Percentiles rank a stretch among this genome's conserved stretches.
Conservation (phyloP, 2,797 vertebrate genomes). For the Silurus aristotelis region DNA sequence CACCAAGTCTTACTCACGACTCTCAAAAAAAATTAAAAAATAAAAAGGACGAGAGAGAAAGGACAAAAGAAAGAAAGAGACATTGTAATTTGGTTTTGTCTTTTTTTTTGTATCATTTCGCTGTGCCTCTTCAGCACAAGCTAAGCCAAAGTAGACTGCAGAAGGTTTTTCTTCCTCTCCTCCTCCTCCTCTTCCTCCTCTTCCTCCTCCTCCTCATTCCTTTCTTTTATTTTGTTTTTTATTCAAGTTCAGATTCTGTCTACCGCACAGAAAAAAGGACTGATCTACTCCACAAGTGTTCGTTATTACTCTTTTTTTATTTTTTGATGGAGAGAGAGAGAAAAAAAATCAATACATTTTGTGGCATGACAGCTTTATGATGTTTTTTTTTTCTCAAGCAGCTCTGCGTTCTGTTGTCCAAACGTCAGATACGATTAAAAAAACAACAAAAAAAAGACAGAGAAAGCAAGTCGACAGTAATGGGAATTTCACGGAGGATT, state of each 20-base stretch:
- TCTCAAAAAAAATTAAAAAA: neutral
- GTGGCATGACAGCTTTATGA: conserved; percentile 55
- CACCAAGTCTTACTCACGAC: conserved; percentile 2
- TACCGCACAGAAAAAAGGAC: conserved; percentile 63
- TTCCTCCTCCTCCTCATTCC: conserved; percentile 36
- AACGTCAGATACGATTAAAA: neutral
- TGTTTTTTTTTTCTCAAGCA: conserved; percentile 33
- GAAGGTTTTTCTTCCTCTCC: conserved; percentile 60
- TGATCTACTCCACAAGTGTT: conserved; percentile 59
- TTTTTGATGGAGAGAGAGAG: conserved; percentile 21
- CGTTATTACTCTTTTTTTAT: conserved; percentile 42
- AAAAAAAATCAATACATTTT: conserved; percentile 27
- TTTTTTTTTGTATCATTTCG: conserved; percentile 64
- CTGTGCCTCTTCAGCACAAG: conserved; percentile 77
- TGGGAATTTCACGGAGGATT: neutral
- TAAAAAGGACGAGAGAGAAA: neutral
- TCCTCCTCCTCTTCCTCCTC: conserved; percentile 44
- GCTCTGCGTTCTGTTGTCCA: conserved; percentile 33
- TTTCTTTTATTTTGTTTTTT: conserved; percentile 56
- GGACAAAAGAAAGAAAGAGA: neutral
- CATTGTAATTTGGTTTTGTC: conserved; percentile 26
- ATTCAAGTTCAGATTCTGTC: conserved; percentile 70
- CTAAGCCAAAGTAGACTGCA: conserved; percentile 83
- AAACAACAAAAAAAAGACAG: neutral
- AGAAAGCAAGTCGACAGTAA: neutral